A percentile compares a stretch with the other conserved stretches of the same genome.
Evolutionary conservation across 2,888 invertebrate species (phyloP).

Genomic region (Cheiracanthium punctorium): DNA sequence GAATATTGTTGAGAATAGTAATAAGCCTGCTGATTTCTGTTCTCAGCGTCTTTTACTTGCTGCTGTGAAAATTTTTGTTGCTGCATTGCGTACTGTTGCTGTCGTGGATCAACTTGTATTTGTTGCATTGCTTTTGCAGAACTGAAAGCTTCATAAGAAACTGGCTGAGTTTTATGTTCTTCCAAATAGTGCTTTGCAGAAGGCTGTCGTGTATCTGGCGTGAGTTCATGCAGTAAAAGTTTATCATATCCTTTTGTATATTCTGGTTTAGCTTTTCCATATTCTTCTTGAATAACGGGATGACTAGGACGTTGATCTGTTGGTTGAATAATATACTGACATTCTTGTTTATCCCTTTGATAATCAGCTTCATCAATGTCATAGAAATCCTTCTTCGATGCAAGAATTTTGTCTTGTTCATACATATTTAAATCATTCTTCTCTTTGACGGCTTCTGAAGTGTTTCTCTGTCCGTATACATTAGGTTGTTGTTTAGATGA

Average conservation of each 20-base stretch:
- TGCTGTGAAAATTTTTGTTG: constrained; percentile 52
- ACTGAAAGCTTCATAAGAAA: constrained; percentile 60
- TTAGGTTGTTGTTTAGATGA: not conserved
- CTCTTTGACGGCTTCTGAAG: constrained; percentile 15
- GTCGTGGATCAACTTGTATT: constrained; percentile 22
- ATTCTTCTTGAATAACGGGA: constrained; percentile 21
- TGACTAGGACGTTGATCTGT: constrained; percentile 15
- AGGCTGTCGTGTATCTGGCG: constrained; percentile 51
- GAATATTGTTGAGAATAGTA: constrained; percentile 27
- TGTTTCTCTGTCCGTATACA: constrained; percentile 12
- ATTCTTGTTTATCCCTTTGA: constrained; percentile 19
- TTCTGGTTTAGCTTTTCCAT: not conserved
- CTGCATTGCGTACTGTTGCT: constrained; percentile 26
- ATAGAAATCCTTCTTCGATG: constrained; percentile 47
- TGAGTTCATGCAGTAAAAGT: constrained; percentile 42
- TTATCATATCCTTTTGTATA: constrained; percentile 50
- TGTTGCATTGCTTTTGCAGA: constrained; percentile 58
- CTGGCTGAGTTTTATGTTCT: constrained; percentile 62
- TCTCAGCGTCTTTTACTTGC: constrained; percentile 15
- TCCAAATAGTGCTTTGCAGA: constrained; percentile 60
- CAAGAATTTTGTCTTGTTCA: constrained; percentile 37
- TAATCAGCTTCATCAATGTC: constrained; percentile 25
- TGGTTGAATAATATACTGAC: constrained; percentile 56
- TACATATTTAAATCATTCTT: constrained; percentile 53
- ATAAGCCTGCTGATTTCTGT: constrained; percentile 4